Evolutionary conservation across 2,113 vertebrate genomes (phyloP).

Genomic region (Tor tambroides): DNA sequence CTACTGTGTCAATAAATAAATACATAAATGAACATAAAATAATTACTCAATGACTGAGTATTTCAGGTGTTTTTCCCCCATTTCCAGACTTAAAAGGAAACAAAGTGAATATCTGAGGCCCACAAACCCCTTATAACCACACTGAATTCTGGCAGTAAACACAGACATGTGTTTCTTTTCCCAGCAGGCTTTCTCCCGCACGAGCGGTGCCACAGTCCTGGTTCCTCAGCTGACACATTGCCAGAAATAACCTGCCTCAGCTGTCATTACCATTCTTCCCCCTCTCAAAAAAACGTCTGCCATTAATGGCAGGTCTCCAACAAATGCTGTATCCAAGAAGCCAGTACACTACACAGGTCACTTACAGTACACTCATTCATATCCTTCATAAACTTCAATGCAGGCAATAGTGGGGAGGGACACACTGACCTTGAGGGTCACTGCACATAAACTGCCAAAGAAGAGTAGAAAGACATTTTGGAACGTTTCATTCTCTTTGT

Average conservation of each 20-base stretch:
- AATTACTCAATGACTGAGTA: background rate
- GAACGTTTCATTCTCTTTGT: background rate
- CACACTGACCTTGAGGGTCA: conserved; percentile 52
- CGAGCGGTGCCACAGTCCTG: background rate
- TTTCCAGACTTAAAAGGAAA: background rate
- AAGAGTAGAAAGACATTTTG: background rate
- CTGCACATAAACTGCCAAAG: background rate
- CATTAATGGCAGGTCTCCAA: conserved; percentile 46
- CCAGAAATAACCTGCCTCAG: conserved; percentile 67
- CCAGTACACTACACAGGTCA: background rate
- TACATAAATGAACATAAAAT: background rate
- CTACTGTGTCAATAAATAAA: background rate
- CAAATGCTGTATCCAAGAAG: background rate
- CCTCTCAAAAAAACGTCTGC: conserved; percentile 50
- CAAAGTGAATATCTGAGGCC: background rate
- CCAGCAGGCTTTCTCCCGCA: background rate
- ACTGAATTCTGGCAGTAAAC: background rate
- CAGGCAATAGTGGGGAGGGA: background rate
- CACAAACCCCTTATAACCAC: background rate
- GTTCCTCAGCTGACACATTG: conserved; percentile 50
- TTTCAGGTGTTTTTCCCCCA: no score
- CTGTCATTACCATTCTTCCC: conserved; percentile 61
- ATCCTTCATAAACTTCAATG: conserved; percentile 12
- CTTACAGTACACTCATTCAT: conserved; percentile 48
- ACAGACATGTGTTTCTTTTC: background rate